These are phyloP conservation scores for Acronicta alni DNA, from an alignment of 2,888 invertebrate genomes.

Conservation along the genomic window DNA sequence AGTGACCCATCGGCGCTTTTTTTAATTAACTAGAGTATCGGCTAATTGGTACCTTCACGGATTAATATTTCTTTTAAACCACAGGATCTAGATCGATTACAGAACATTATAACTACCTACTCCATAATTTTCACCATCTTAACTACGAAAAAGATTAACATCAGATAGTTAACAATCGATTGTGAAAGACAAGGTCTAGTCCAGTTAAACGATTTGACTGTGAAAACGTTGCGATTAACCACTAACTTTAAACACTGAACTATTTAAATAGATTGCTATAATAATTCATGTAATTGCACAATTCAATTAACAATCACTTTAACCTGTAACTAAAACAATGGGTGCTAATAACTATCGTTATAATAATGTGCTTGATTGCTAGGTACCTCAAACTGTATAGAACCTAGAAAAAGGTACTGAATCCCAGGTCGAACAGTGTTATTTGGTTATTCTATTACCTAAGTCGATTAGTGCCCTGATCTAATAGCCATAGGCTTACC, in stretches of 20 bases:
- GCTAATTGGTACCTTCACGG: too few relatives aligned
- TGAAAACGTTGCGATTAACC: conserved; percentile 17
- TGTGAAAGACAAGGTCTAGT: conserved; percentile 20
- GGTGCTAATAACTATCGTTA: background rate
- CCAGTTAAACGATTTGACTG: conserved; percentile 27
- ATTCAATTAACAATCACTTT: conserved; percentile 1
- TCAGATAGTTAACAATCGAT: conserved; percentile 10
- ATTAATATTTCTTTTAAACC: conserved; percentile 13
- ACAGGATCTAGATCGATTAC: conserved; percentile 9
- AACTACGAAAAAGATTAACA: conserved; percentile 14
- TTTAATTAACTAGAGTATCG: too few relatives aligned
- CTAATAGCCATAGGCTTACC: too few relatives aligned
- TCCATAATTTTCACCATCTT: conserved; percentile 22
- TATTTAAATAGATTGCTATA: conserved; percentile 5
- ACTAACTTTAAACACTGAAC: background rate
- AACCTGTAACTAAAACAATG: background rate
- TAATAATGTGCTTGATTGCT: too few relatives aligned
- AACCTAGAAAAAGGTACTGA: too few relatives aligned
- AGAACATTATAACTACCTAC: conserved; percentile 1
- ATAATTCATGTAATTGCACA: background rate
- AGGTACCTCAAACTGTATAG: too few relatives aligned
- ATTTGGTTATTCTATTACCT: too few relatives aligned
- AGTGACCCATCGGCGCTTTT: too few relatives aligned
- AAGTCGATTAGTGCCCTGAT: too few relatives aligned
- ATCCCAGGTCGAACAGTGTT: too few relatives aligned